phyloP scores from a whole-genome alignment of 1,140 invertebrate genomes.

The Trinorchestia longiramus region DNA sequence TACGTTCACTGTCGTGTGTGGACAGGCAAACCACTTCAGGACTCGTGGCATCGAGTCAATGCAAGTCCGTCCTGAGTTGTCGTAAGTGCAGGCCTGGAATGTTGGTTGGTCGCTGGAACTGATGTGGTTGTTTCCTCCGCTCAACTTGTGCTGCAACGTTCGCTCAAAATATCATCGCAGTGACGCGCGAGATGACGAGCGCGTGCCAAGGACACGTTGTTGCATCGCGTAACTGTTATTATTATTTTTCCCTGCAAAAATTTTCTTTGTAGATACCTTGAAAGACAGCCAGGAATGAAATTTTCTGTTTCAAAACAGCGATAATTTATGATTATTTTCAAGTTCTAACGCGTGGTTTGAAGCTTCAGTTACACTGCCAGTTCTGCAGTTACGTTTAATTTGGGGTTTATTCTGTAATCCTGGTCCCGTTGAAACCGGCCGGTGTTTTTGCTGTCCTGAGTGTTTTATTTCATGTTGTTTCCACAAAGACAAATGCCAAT shows the following conservation, averaged over 20 bases:
- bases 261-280: not conserved
- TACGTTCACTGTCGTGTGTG: not conserved
- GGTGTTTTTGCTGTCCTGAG: not conserved
- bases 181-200: not conserved
- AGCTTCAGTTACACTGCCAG: too few relatives aligned
- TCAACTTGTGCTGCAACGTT: not conserved
- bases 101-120: not conserved
- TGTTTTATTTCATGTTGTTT: not conserved
- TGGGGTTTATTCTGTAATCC: too few relatives aligned
- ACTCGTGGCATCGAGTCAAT: too few relatives aligned
- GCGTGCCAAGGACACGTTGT: not conserved
- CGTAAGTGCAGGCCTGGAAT: not conserved
- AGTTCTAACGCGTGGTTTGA: too few relatives aligned
- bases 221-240: not conserved
- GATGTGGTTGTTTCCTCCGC: not conserved
- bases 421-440: not conserved
- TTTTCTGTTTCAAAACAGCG: not conserved
- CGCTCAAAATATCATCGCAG: not conserved
- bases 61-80: too few relatives aligned
- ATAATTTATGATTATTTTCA: too few relatives aligned
- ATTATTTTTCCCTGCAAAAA: too few relatives aligned
- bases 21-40: not conserved
- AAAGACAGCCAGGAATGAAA: not conserved
- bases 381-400: too few relatives aligned
- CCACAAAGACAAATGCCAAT: not conserved